Conservation (phyloP, 2,797 vertebrate genomes). For the Catamblyrhynchus diadema region DNA sequence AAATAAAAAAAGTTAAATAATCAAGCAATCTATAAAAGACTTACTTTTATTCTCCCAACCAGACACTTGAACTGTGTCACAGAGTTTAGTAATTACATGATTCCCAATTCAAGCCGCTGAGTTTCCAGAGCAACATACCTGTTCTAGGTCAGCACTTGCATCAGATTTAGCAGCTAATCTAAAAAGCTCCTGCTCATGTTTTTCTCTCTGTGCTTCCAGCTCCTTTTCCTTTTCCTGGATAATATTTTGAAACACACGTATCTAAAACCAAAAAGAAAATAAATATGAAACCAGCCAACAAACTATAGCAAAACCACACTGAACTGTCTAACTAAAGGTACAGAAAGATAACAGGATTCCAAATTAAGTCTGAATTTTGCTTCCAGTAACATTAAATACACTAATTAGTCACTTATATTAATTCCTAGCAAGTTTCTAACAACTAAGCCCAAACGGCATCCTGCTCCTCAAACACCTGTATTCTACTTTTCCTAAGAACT, state of each 20-base stretch:
- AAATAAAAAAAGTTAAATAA: neutral
- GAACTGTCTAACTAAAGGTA: neutral
- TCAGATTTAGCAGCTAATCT: constrained; percentile 87
- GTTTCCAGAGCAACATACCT: constrained; percentile 74
- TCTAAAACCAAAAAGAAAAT: constrained; percentile 65
- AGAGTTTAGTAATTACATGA: neutral
- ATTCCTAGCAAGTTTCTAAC: neutral
- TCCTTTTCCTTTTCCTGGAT: constrained; percentile 85
- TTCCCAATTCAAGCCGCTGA: neutral
- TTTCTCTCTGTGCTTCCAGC: constrained; percentile 77
- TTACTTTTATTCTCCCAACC: neutral
- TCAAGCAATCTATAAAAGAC: neutral
- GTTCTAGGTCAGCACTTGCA: constrained; percentile 88
- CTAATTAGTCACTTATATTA: neutral
- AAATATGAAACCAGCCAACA: neutral
- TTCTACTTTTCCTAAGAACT: neutral
- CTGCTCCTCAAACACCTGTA: neutral
- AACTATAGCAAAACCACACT: neutral
- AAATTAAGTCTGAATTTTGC: neutral
- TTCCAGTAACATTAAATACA: neutral
- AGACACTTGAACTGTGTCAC: neutral
- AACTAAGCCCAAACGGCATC: neutral
- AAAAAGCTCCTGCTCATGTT: constrained; percentile 89
- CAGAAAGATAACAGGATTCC: neutral
- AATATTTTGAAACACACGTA: constrained; percentile 85